phyloP scores from a whole-genome alignment of 2,888 invertebrate genomes.

The Dorcus hopei region DNA sequence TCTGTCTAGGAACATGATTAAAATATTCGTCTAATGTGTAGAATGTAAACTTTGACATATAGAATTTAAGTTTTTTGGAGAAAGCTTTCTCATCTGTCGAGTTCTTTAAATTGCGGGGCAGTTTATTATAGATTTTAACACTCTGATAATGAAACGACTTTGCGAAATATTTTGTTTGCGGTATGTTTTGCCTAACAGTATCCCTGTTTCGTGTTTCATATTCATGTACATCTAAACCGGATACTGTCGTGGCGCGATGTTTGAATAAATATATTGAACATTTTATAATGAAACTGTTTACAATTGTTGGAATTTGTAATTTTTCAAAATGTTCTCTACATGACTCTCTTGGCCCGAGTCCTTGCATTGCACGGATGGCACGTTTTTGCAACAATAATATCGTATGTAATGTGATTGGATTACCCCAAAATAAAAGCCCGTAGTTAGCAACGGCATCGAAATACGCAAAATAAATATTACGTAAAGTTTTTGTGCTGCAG shows the following conservation, averaged over 20 bases:
- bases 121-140: background rate
- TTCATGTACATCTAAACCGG: background rate
- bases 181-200: background rate
- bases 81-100: too few relatives aligned
- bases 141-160: background rate
- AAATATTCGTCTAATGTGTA: too few relatives aligned
- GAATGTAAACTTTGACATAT: too few relatives aligned
- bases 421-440: background rate
- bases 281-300: background rate
- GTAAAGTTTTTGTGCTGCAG: background rate
- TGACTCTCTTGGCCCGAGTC: background rate
- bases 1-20: too few relatives aligned
- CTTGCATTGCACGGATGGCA: too few relatives aligned
- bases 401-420: too few relatives aligned
- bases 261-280: background rate
- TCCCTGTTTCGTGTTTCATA: background rate
- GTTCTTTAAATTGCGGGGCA: background rate
- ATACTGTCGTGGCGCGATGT: background rate
- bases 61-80: too few relatives aligned
- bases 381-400: too few relatives aligned
- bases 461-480: background rate
- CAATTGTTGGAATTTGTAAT: background rate
- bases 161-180: background rate
- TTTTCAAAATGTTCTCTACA: background rate
- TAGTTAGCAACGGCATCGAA: background rate